Base-by-base conservation (phyloP, 2,888 invertebrate genomes). In the Uropetala carovei region DNA sequence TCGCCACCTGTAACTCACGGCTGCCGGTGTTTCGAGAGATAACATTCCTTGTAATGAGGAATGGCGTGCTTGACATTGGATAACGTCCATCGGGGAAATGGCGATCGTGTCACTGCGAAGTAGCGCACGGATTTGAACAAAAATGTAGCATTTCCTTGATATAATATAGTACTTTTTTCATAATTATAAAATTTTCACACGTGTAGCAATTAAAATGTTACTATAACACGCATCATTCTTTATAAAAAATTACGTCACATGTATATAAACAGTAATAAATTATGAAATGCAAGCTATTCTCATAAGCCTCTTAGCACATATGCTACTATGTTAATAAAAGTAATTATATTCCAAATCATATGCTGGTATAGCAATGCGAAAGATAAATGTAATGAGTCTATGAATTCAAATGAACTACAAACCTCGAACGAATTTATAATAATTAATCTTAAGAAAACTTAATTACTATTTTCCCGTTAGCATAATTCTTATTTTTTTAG, bases 1-100 rank as follows among this genome's bases (percentile, higher is more conserved):
- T 89, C 89, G 64, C 89, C 89, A 89, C 89, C 89, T 89, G 89
- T 89, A 89, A 89, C 89, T 89, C 89, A 89, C 56, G 89, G 18
- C 89, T 89, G 68, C 68, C 68, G 18, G n/a, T 56, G 43, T 83
- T 83, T 10, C 18, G 43, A 4, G 56, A 30, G 43, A n/a, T 43
- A 83, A 83, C 83, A 64, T 18, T 64, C n/a, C 64, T 64, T n/a
- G n/a, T 82, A 16, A 30, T 30, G 27, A 30, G 30, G 82, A 30
- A 82, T 16, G 82, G 27, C 43, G 27, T 30, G 75, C 22, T 22
- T 75, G 75, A 75, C 22, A 11, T 0, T 22, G 75, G 75, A 75
- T 75, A 27, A 75, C 22, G 75, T 75, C 75, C 22, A 75, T 75
- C n/a, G 75, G 27, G 22, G 27, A 75, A 13, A 75, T 27, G 75